A percentile compares a stretch with the other conserved stretches of the same genome.
These are phyloP conservation scores for Pachymerium ferrugineum DNA, from an alignment of 2,888 invertebrate genomes.

Conservation along the genomic window DNA sequence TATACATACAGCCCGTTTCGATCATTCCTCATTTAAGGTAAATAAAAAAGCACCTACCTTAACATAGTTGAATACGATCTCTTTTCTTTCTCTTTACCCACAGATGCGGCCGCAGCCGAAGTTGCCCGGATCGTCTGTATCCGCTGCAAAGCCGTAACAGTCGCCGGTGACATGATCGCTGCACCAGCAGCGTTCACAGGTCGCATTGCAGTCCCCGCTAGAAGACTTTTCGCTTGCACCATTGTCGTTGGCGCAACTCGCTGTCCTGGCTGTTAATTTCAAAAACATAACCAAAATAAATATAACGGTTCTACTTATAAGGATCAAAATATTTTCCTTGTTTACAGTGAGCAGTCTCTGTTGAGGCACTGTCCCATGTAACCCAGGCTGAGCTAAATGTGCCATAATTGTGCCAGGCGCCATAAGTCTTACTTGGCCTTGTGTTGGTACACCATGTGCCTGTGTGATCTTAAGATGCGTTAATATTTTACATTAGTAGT, in stretches of 20 bases:
- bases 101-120: conserved; percentile 29
- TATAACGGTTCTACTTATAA: not conserved
- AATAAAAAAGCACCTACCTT: conserved; percentile 3
- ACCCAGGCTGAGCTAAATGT: conserved; percentile 26
- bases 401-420: conserved; percentile 25
- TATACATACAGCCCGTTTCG: conserved; percentile 40
- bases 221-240: conserved; percentile 15
- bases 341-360: conserved; percentile 39
- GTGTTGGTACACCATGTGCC: conserved; percentile 10
- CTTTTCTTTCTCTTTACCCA: conserved; percentile 67
- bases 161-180: conserved; percentile 23
- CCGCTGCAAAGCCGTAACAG: conserved; percentile 29
- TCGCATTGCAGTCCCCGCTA: not conserved
- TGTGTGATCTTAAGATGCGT: conserved; percentile 32
- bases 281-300: not conserved
- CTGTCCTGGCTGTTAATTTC: conserved; percentile 32
- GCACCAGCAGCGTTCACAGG: conserved; percentile 28
- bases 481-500: too few relatives aligned
- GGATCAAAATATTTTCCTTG: not conserved
- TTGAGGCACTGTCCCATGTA: conserved; percentile 34
- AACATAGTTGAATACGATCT: conserved; percentile 49
- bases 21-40: not conserved
- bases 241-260: conserved; percentile 27
- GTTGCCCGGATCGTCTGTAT: conserved; percentile 31
- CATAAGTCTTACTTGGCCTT: conserved; percentile 25